Conservation (phyloP, 2,888 invertebrate genomes). For the Papilio gigon region DNA sequence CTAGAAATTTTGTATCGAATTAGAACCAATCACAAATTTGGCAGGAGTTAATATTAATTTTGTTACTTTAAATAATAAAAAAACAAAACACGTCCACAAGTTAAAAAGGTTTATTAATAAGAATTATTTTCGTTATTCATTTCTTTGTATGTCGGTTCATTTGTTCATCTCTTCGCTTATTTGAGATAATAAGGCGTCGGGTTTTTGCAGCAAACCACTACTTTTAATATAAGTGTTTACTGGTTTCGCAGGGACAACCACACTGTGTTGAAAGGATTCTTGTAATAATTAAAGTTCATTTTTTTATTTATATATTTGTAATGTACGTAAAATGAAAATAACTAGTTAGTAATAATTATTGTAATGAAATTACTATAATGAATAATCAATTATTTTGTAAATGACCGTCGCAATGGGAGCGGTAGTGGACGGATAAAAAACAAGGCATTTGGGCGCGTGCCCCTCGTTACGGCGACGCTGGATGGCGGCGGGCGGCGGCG, state of each 20-base stretch:
- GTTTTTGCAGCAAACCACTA: not conserved
- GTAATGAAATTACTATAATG: not conserved
- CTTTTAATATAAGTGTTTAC: not conserved
- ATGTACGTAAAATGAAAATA: not conserved
- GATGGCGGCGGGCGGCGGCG: conserved; percentile 1
- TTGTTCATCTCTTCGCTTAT: not conserved
- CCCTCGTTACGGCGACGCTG: conserved; percentile 70
- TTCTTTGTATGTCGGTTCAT: not conserved
- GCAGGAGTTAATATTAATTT: not conserved
- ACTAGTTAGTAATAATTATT: no score
- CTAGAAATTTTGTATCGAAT: conserved; percentile 12
- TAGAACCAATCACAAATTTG: not conserved
- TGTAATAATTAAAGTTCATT: no score
- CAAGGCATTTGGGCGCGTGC: conserved; percentile 66
- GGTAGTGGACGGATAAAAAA: conserved; percentile 61
- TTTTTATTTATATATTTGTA: no score
- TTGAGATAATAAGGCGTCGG: not conserved
- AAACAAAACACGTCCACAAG: not conserved
- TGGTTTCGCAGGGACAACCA: no score
- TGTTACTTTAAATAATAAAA: not conserved
- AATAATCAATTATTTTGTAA: conserved; percentile 37
- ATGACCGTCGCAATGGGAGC: conserved; percentile 45
- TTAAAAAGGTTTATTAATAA: not conserved
- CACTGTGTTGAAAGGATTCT: no score
- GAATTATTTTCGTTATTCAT: not conserved